Percentiles rank a stretch among this genome's conserved stretches.
These are phyloP conservation scores for Pterocles burchelli DNA, from an alignment of 2,113 vertebrate genomes.

Conservation along the genomic window DNA sequence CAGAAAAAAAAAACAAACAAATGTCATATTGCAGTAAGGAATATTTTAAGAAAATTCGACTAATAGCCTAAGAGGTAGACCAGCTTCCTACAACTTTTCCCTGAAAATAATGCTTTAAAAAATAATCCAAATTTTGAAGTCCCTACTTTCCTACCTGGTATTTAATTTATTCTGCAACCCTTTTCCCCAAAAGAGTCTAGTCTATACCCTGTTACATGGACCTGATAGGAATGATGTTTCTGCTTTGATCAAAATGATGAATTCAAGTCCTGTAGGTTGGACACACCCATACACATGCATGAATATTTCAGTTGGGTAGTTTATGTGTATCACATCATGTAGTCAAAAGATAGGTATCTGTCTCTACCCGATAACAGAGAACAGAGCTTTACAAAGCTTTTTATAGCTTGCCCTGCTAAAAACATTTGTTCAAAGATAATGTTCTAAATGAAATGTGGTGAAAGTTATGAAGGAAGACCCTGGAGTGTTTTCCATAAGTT, in stretches of 20 bases:
- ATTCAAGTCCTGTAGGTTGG: neutral
- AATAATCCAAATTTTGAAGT: neutral
- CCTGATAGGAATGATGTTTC: neutral
- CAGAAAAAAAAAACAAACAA: neutral
- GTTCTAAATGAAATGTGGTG: neutral
- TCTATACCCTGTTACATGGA: neutral
- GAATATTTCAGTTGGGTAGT: neutral
- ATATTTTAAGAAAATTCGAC: neutral
- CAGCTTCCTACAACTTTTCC: neutral
- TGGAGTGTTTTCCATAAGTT: neutral
- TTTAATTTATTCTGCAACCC: neutral
- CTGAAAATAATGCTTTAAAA: neutral
- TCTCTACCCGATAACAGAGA: neutral
- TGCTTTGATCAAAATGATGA: neutral
- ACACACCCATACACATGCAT: rapidly evolving
- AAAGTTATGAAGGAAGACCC: neutral
- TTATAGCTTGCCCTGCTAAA: neutral
- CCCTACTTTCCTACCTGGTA: rapidly evolving
- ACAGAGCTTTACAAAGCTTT: neutral
- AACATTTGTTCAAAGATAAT: neutral
- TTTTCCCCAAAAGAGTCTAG: neutral
- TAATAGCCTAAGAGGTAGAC: neutral
- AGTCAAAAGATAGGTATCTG: neutral
- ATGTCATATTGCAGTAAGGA: neutral
- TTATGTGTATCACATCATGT: neutral